Percentiles rank a stretch among this genome's conserved stretches.
phyloP scores from a whole-genome alignment of 1,140 invertebrate species.

The Sesamia nonagrioides region DNA sequence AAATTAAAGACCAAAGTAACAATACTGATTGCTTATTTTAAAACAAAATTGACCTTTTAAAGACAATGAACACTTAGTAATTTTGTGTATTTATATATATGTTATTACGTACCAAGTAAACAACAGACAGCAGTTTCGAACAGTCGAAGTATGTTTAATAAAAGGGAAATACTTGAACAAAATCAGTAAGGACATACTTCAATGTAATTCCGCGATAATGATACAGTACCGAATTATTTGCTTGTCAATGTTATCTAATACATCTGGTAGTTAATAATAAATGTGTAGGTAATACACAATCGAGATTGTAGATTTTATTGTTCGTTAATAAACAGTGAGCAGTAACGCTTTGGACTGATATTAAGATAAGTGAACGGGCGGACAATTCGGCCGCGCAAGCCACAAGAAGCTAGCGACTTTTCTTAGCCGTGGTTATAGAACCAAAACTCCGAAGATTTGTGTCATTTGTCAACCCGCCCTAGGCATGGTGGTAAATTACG shows the following conservation, averaged over 20 bases:
- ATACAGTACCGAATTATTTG: slow-evolving; percentile 51
- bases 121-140: no score
- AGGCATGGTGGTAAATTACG: no score
- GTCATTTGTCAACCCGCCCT: no score
- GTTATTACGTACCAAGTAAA: no score
- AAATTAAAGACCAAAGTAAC: background rate
- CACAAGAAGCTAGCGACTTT: slow-evolving; percentile 33
- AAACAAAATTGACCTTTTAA: slow-evolving; percentile 6
- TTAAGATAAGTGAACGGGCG: slow-evolving; percentile 57
- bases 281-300: slow-evolving; percentile 56
- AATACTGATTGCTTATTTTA: background rate
- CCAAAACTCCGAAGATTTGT: no score
- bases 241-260: slow-evolving; percentile 56
- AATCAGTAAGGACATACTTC: slow-evolving; percentile 4
- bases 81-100: background rate
- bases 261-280: slow-evolving; percentile 55
- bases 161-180: background rate
- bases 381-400: slow-evolving; percentile 24
- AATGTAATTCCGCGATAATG: slow-evolving; percentile 42
- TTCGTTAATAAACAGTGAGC: slow-evolving; percentile 56
- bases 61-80: slow-evolving; percentile 7
- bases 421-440: no score
- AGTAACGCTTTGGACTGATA: slow-evolving; percentile 54
- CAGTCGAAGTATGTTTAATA: no score
- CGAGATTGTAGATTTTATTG: slow-evolving; percentile 59